These are phyloP conservation scores for Sinella curviseta DNA, from an alignment of 1,140 invertebrate species.

Conservation along the genomic window DNA sequence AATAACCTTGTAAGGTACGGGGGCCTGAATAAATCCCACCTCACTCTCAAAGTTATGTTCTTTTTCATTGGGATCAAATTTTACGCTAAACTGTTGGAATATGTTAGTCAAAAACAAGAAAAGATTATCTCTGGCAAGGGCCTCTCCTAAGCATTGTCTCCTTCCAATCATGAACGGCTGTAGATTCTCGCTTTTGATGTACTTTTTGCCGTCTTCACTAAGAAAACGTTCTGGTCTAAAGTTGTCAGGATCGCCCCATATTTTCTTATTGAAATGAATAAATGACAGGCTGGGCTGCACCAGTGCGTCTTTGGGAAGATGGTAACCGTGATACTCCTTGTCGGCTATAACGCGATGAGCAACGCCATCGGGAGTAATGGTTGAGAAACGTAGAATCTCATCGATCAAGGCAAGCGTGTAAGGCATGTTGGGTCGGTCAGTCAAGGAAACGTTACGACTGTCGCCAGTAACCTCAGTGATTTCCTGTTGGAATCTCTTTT, in stretches of 20 bases:
- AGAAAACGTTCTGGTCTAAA: slow-evolving; percentile 59
- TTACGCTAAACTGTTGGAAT: background rate
- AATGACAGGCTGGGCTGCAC: slow-evolving; percentile 37
- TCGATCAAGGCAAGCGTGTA: slow-evolving; percentile 50
- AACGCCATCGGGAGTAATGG: slow-evolving; percentile 46
- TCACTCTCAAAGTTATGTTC: background rate
- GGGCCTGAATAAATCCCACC: background rate
- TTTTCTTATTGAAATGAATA: slow-evolving; percentile 39
- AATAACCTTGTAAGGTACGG: background rate
- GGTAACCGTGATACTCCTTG: background rate
- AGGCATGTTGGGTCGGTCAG: slow-evolving; percentile 42
- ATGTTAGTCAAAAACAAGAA: slow-evolving; percentile 4
- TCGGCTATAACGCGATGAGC: background rate
- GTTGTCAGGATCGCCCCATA: slow-evolving; percentile 55
- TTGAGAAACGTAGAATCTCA: slow-evolving; percentile 47
- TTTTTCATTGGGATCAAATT: background rate
- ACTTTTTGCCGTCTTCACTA: slow-evolving; percentile 45
- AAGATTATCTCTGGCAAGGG: background rate
- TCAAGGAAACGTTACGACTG: slow-evolving; percentile 36
- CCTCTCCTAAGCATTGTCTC: slow-evolving; percentile 31
- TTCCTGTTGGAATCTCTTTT: slow-evolving; percentile 66
- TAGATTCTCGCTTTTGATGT: slow-evolving; percentile 45
- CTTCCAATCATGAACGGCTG: slow-evolving; percentile 50
- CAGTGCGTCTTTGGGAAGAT: slow-evolving; percentile 18
- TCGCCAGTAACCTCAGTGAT: slow-evolving; percentile 61